Conservation (phyloP, 1,140 invertebrate genomes). For the Eurosta solidaginis region DNA sequence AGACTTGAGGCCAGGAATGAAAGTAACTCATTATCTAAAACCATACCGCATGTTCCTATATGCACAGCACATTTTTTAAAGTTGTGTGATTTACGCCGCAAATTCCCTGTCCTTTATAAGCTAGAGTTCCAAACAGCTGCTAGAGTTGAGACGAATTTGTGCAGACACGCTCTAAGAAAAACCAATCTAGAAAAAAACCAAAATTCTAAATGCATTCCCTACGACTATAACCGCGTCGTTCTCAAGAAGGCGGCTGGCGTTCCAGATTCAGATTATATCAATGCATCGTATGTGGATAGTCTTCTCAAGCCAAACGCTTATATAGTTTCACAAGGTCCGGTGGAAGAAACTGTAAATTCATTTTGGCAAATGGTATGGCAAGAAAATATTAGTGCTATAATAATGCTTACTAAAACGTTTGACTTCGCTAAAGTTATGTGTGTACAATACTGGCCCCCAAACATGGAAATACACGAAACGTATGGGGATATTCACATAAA, state of each 20-base stretch:
- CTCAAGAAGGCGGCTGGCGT: constrained; percentile 78
- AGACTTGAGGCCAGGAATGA: constrained; percentile 67
- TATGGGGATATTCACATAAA: constrained; percentile 87
- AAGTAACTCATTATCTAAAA: constrained; percentile 76
- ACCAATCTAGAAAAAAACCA: constrained; percentile 87
- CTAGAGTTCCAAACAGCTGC: constrained; percentile 85
- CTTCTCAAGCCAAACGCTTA: constrained; percentile 80
- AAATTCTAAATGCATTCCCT: constrained; percentile 90
- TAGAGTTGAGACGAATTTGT: constrained; percentile 84
- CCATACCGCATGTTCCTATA: constrained; percentile 77
- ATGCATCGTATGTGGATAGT: constrained; percentile 91
- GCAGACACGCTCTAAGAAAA: constrained; percentile 79
- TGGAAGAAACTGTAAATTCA: constrained; percentile 86
- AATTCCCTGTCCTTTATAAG: constrained; percentile 86
- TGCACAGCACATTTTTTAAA: constrained; percentile 79
- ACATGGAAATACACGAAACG: constrained; percentile 80
- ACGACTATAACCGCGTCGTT: constrained; percentile 96
- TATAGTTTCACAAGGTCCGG: constrained; percentile 91
- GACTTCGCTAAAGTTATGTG: constrained; percentile 96
- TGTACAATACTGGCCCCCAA: constrained; percentile 91
- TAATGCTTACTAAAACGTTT: constrained; percentile 97
- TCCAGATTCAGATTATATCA: constrained; percentile 92
- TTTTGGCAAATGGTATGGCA: constrained; percentile 98
- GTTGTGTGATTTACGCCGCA: constrained; percentile 80
- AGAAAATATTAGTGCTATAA: constrained; percentile 85